Percentiles rank a stretch among this genome's conserved stretches.
These are phyloP conservation scores for Hippasteria phrygiana DNA, from an alignment of 53 echinoderm and acorn worm species.

Conservation along the genomic window DNA sequence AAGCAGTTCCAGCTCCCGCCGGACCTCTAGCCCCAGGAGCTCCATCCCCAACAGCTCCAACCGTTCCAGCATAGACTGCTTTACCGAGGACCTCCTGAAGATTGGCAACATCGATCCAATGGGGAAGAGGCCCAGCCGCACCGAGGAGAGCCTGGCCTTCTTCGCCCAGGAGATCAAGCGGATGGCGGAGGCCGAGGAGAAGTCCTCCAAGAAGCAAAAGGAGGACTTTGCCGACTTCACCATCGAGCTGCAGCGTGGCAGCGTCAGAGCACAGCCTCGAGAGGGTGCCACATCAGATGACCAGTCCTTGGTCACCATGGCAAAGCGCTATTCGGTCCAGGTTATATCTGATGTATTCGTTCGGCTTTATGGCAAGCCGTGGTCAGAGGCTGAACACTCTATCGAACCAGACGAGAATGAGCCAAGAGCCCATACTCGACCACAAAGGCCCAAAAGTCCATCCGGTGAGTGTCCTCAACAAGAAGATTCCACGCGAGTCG, in stretches of 20 bases:
- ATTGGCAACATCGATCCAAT: constrained; percentile 93
- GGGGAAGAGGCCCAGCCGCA: constrained; percentile 89
- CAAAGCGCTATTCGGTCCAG: constrained; percentile 74
- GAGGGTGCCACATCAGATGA: not conserved
- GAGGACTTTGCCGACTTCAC: constrained; percentile 91
- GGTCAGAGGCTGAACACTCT: constrained; percentile 61
- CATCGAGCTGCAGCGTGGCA: constrained; percentile 75
- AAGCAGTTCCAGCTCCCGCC: constrained; percentile 72
- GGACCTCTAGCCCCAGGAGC: constrained; percentile 77
- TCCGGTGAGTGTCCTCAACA: constrained; percentile 44
- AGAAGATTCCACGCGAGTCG: constrained; percentile 39
- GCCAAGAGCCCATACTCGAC: not conserved
- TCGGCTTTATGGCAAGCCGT: constrained; percentile 78
- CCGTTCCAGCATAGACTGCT: constrained; percentile 88
- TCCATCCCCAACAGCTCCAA: constrained; percentile 79
- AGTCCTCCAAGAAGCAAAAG: constrained; percentile 74
- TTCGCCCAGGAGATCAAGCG: constrained; percentile 89
- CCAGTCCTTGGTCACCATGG: constrained; percentile 56
- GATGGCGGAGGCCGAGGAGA: constrained; percentile 80
- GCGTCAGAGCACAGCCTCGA: constrained; percentile 35
- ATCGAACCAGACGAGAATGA: constrained; percentile 28
- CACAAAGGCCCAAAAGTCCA: constrained; percentile 1
- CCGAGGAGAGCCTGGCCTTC: constrained; percentile 90
- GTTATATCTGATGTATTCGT: constrained; percentile 87
- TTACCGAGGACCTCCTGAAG: constrained; percentile 92